A percentile compares a stretch with the other conserved stretches of the same genome.
Conservation (phyloP, 92 coral and sea anemone species). For the Epizoanthus fatuus region DNA sequence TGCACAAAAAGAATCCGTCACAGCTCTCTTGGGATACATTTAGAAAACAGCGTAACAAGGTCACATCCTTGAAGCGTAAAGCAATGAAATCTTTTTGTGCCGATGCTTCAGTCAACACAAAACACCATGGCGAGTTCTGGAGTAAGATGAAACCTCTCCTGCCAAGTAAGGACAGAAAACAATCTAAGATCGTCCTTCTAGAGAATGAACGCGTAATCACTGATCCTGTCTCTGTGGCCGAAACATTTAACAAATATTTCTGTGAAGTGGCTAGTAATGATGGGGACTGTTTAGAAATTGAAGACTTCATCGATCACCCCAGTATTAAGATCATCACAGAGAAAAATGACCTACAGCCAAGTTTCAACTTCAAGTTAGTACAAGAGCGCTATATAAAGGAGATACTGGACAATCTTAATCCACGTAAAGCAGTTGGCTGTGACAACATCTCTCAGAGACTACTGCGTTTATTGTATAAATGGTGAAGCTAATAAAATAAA, state of each 20-base stretch:
- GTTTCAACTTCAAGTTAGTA: too few relatives aligned
- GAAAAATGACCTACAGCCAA: too few relatives aligned
- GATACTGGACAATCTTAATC: too few relatives aligned
- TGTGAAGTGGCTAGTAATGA: conserved; percentile 55
- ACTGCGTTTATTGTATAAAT: too few relatives aligned
- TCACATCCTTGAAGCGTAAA: conserved; percentile 53
- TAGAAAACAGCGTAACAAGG: conserved; percentile 52
- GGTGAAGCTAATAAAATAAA: too few relatives aligned
- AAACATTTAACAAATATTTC: conserved; percentile 54
- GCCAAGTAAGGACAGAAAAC: conserved; percentile 42
- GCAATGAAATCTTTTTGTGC: conserved; percentile 51
- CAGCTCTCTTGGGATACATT: conserved; percentile 47
- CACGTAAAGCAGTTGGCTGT: too few relatives aligned
- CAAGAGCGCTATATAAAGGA: too few relatives aligned
- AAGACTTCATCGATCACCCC: too few relatives aligned
- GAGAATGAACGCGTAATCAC: conserved; percentile 53
- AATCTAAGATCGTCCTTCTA: conserved; percentile 8
- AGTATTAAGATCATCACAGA: too few relatives aligned
- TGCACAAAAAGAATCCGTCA: conserved; percentile 45
- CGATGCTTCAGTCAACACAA: conserved; percentile 39
- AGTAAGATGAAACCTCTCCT: conserved; percentile 46
- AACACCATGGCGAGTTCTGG: conserved; percentile 78
- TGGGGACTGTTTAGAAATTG: background rate
- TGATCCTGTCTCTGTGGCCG: conserved; percentile 59
- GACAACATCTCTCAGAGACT: too few relatives aligned